These are phyloP conservation scores for Drosophila imparisetae DNA, from an alignment of 2,888 invertebrate species.

Conservation along the genomic window DNA sequence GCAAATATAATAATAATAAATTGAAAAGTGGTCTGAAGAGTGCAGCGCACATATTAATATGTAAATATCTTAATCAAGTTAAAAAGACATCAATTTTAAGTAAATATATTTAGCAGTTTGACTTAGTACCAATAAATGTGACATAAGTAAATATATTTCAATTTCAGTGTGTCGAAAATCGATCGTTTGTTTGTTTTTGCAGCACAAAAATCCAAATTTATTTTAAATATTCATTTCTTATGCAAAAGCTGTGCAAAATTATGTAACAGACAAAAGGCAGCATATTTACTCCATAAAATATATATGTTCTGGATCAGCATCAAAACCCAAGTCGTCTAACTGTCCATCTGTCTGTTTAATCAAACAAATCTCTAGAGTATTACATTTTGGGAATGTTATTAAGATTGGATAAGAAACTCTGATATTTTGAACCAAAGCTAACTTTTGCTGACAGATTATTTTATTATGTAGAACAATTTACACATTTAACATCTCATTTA, in stretches of 20 bases:
- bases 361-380: too few relatives aligned
- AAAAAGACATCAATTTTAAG: neutral
- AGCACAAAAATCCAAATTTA: neutral
- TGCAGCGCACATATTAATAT: neutral
- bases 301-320: neutral
- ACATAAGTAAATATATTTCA: neutral
- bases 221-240: neutral
- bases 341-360: too few relatives aligned
- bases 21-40: neutral
- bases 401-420: neutral
- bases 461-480: neutral
- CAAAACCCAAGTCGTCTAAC: accelerated
- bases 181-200: neutral
- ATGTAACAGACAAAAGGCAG: neutral
- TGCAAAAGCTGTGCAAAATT: neutral
- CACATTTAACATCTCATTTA: neutral
- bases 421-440: neutral
- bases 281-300: neutral
- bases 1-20: neutral
- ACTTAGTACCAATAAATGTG: neutral
- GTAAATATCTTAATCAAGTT: neutral
- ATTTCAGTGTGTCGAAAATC: neutral
- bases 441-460: neutral
- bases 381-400: accelerated
- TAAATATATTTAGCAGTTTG: neutral